Evolutionary conservation across 2,888 invertebrate species (phyloP), one percentile per base, ranked within the genome.

Genomic region (Elegia similella): DNA sequence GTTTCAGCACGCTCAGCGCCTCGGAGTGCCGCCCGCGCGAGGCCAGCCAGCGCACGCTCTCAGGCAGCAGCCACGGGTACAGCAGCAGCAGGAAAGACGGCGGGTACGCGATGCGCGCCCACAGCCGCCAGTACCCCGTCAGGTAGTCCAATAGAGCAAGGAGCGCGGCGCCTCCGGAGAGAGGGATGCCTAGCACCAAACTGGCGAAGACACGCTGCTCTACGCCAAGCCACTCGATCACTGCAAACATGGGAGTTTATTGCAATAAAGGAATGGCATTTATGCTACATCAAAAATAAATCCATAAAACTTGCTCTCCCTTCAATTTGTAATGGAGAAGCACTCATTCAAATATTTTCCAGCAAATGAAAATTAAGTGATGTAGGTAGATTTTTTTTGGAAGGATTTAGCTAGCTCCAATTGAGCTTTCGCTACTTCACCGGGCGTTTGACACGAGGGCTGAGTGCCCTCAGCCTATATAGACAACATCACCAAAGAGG

Each of bases 171-270:
- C 96, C 96, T 34, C 94, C 68, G 0, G 96, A 94, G 70, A 95
- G 94, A 59, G 95, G 95, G 12, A 95, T 92, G 54, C 95, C 94
- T 7, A 95, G 92, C 50, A 96, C 84, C 54, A 95, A 92, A 61
- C 96, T 95, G 5, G 94, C 95, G 42, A 96, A 79, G 16, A 96
- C 95, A 42, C 97, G 92, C 54, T 94, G 93, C 60, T 93, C 93
- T 8, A 95, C 95, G 0, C 95, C 95, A 29, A 96, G 94, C 82
- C 96, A 92, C 79, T 97, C 97, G 64, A 96, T 93, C 75, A 94
- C 95, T 95, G 82, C 0, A 84, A 84, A 15, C 15, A 42, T 3
- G 15, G 42, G 53, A 44, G 13, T 23, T 23, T 23, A 23, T 23
- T 23, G 23, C 23, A 23, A 23, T 23, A 3, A 23, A 5, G 23